phyloP scores from a whole-genome alignment of 2,888 invertebrate genomes.

The Metopia argyrocephala region DNA sequence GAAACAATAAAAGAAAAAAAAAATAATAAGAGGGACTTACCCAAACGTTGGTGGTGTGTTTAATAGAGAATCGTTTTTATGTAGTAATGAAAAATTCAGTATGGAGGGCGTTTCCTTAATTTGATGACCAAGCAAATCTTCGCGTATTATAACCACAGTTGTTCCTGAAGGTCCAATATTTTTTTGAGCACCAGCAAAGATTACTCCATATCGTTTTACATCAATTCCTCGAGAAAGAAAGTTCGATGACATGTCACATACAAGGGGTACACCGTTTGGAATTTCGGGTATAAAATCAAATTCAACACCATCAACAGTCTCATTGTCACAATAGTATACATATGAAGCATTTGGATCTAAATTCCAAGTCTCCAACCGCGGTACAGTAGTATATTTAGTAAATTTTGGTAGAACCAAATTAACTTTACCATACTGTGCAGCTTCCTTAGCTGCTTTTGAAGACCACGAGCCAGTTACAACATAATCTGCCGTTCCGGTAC shows the following conservation, averaged over 20 bases:
- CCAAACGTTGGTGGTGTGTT: conserved; percentile 98
- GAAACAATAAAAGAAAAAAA: too few relatives aligned
- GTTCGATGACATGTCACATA: conserved; percentile 98
- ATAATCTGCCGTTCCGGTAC: conserved; percentile 90
- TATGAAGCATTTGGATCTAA: conserved; percentile 94
- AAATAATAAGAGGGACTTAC: conserved; percentile 80
- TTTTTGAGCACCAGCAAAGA: conserved; percentile 98
- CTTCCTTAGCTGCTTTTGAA: conserved; percentile 95
- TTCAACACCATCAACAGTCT: conserved; percentile 98
- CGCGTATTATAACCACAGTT: conserved; percentile 93
- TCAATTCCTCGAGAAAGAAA: conserved; percentile 93
- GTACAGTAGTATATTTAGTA: conserved; percentile 86
- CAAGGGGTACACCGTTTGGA: conserved; percentile 89
- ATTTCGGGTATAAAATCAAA: conserved; percentile 89
- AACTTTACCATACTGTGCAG: conserved; percentile 93
- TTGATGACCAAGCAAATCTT: conserved; percentile 91
- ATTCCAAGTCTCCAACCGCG: conserved; percentile 88
- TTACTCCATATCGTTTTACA: conserved; percentile 94
- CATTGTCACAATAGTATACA: conserved; percentile 97
- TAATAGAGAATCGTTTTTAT: conserved; percentile 91
- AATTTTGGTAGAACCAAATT: conserved; percentile 89
- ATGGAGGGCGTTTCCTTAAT: conserved; percentile 89
- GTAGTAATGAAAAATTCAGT: conserved; percentile 90
- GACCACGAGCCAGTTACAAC: conserved; percentile 97
- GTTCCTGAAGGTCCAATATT: conserved; percentile 98